A percentile compares a stretch with the other conserved stretches of the same genome.
These are phyloP conservation scores for Cryptocephalus primarius DNA, from an alignment of 2,888 invertebrate species.

Conservation along the genomic window DNA sequence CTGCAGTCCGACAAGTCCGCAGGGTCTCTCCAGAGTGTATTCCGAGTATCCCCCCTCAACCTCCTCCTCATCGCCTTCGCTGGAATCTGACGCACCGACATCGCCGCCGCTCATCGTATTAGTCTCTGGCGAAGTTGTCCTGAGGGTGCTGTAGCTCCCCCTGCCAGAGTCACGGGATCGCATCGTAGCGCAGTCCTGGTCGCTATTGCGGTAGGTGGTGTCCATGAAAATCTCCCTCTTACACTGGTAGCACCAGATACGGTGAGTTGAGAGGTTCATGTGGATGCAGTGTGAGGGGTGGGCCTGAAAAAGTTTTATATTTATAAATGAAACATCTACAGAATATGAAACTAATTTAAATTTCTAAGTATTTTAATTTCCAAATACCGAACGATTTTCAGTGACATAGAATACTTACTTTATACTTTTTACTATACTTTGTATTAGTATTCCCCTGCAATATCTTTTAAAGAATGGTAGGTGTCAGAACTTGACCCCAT, in stretches of 20 bases:
- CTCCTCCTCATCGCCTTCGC: constrained; percentile 32
- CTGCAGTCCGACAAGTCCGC: constrained; percentile 81
- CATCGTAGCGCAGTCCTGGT: constrained; percentile 18
- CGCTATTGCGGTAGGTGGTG: constrained; percentile 22
- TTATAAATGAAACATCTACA: background rate
- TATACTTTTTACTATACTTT: background rate
- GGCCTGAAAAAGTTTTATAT: constrained; percentile 36
- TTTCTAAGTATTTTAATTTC: background rate
- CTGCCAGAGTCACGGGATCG: constrained; percentile 28
- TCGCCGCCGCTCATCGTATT: constrained; percentile 32
- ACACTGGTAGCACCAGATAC: constrained; percentile 85
- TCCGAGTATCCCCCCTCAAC: constrained; percentile 36
- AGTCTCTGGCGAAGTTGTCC: constrained; percentile 22
- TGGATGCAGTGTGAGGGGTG: constrained; percentile 63
- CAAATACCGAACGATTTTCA: background rate
- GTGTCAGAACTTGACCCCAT: too few relatives aligned
- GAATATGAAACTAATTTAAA: background rate
- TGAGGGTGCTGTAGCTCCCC: constrained; percentile 29
- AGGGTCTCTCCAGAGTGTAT: constrained; percentile 34
- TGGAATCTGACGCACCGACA: constrained; percentile 28
- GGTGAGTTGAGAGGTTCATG: constrained; percentile 72
- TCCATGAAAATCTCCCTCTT: constrained; percentile 64
- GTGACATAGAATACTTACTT: background rate
- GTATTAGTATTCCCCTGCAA: too few relatives aligned
- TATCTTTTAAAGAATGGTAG: too few relatives aligned